Percentiles rank a stretch among this genome's conserved stretches.
phyloP scores from a whole-genome alignment of 2,888 invertebrate species.

The Aleiodes alternator region DNA sequence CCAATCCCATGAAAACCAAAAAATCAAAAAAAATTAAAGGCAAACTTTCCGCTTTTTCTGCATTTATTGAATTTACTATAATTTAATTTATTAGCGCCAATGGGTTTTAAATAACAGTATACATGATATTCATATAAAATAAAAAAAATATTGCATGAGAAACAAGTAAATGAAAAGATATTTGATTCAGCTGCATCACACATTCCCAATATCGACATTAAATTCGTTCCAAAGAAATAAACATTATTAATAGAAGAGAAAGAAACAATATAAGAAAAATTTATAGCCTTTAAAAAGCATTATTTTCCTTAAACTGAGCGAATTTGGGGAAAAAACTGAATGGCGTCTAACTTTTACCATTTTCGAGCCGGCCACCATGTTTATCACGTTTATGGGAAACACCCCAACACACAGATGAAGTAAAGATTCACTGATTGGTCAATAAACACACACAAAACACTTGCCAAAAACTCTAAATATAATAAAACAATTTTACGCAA shows the following conservation, averaged over 20 bases:
- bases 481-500: not conserved
- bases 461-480: not conserved
- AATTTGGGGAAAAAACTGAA: not conserved
- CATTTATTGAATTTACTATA: not conserved
- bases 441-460: constrained; percentile 6
- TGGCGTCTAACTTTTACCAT: constrained; percentile 64
- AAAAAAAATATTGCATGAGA: too few relatives aligned
- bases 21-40: not conserved
- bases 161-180: too few relatives aligned
- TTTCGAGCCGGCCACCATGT: constrained; percentile 70
- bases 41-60: not conserved
- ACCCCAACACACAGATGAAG: constrained; percentile 14
- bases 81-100: too few relatives aligned
- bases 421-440: not conserved
- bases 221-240: too few relatives aligned
- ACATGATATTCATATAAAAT: too few relatives aligned
- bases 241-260: too few relatives aligned
- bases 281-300: too few relatives aligned
- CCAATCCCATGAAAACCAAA: not conserved
- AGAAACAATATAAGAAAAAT: too few relatives aligned
- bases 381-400: constrained; percentile 41
- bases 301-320: too few relatives aligned
- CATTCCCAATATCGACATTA: too few relatives aligned
- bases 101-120: too few relatives aligned
- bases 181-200: too few relatives aligned